Evolutionary conservation across 1,140 invertebrate genomes (phyloP).

Genomic region (Brachionus rubens): DNA sequence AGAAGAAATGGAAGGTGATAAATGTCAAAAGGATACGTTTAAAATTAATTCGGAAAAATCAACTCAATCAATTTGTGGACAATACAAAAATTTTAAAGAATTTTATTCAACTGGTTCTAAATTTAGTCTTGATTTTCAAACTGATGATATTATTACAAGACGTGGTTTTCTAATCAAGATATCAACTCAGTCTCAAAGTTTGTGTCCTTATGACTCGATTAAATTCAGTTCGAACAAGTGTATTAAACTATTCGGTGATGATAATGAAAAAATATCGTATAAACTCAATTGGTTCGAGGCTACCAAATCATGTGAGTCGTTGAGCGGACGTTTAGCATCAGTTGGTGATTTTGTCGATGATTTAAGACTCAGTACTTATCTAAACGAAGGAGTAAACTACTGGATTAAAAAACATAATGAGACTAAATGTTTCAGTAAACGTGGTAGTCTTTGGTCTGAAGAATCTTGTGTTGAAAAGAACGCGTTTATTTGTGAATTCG

Average conservation of each 20-base stretch:
- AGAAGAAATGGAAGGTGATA: not conserved
- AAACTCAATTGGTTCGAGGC: constrained; percentile 30
- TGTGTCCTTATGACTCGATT: not conserved
- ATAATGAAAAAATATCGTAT: not conserved
- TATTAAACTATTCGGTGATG: constrained; percentile 7
- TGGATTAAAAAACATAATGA: not conserved
- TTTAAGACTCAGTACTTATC: not conserved
- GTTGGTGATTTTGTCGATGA: constrained; percentile 23
- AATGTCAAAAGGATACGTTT: constrained; percentile 15
- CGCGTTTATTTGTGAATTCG: constrained; percentile 32
- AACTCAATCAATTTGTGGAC: not conserved
- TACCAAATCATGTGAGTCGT: not conserved
- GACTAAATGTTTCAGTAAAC: not conserved
- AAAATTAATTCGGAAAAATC: not conserved
- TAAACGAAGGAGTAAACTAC: not conserved
- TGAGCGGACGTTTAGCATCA: not conserved
- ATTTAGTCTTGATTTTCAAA: not conserved
- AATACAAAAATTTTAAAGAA: not conserved
- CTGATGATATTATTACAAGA: constrained; percentile 13
- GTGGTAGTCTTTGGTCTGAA: not conserved
- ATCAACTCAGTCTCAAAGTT: not conserved
- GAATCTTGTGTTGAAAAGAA: constrained; percentile 2
- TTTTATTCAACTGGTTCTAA: not conserved
- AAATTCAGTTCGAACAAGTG: constrained; percentile 5
- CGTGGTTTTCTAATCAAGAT: constrained; percentile 35